Evolutionary conservation across 2,888 invertebrate species (phyloP).

Genomic region (Resseliella maxima): DNA sequence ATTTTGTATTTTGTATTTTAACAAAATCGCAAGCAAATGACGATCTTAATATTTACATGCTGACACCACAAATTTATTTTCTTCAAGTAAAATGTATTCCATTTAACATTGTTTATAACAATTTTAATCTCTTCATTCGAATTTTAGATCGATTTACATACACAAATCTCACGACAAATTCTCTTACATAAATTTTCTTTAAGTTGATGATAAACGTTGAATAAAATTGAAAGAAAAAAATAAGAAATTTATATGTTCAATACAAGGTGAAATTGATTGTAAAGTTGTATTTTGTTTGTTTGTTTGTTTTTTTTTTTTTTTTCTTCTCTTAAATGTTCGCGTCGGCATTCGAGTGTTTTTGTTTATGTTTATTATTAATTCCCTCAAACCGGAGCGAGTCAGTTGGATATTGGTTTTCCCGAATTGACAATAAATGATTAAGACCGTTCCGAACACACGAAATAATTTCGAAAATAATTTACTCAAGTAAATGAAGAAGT

Average conservation of each 20-base stretch:
- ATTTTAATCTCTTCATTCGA: not conserved
- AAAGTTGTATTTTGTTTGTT: not conserved
- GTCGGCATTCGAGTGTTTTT: not conserved
- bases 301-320: not conserved
- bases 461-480: not conserved
- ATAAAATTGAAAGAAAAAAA: too few species aligned
- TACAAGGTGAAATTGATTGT: not conserved
- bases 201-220: not conserved
- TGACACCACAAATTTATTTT: not conserved
- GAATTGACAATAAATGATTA: not conserved
- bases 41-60: not conserved
- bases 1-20: not conserved
- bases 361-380: not conserved
- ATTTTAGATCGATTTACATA: not conserved
- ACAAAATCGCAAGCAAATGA: not conserved
- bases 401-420: not conserved
- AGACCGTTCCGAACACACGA: not conserved
- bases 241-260: not conserved
- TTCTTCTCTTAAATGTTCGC: not conserved
- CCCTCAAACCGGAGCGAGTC: not conserved
- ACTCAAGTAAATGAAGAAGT: not conserved
- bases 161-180: not conserved
- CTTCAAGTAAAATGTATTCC: not conserved
- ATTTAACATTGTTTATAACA: not conserved
- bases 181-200: not conserved